Conservation (phyloP, 1,140 invertebrate genomes). For the Drosophila insularis region DNA sequence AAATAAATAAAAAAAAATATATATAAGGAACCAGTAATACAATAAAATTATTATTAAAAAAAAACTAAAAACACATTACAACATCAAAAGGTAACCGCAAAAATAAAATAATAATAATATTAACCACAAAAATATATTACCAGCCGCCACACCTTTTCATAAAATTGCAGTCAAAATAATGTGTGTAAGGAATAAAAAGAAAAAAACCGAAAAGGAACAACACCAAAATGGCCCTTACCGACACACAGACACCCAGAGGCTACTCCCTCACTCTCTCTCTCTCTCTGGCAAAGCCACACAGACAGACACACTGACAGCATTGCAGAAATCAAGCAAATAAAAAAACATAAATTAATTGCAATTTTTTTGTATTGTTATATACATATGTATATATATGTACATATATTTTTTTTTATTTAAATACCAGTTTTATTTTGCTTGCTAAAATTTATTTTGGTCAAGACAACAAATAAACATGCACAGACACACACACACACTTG, state of each 20-base stretch:
- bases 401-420: conserved; percentile 23
- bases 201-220: conserved; percentile 6
- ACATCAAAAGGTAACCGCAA: conserved; percentile 24
- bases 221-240: not conserved
- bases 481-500: conserved; percentile 9
- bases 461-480: conserved; percentile 60
- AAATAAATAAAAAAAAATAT: not conserved
- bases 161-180: conserved; percentile 19
- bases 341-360: conserved; percentile 34
- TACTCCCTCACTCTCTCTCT: conserved; percentile 15
- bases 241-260: not conserved
- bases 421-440: conserved; percentile 54
- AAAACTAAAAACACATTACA: conserved; percentile 33
- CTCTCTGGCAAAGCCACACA: not conserved
- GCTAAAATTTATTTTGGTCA: conserved; percentile 63
- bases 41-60: conserved; percentile 21
- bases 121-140: conserved; percentile 19
- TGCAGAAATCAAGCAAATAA: conserved; percentile 43
- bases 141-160: conserved; percentile 57
- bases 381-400: not conserved
- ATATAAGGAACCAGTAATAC: conserved; percentile 9
- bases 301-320: conserved; percentile 10
- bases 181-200: not conserved
- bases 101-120: not conserved
- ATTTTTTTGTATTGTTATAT: not conserved